Conservation (phyloP, 2,113 vertebrate genomes). For the Phalacrocorax brasilianus region DNA sequence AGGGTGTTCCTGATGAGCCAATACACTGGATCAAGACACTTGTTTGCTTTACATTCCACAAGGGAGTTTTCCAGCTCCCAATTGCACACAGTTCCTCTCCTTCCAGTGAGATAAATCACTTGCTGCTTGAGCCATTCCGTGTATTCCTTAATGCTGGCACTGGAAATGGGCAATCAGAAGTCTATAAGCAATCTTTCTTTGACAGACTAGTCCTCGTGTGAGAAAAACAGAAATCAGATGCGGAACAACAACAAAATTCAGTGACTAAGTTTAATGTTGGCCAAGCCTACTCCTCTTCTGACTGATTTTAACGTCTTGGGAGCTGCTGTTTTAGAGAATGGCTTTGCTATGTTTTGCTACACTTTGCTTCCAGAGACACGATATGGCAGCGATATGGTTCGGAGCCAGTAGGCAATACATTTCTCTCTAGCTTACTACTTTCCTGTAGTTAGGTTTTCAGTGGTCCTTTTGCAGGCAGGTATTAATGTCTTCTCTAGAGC, state of each 20-base stretch:
- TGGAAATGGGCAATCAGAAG: background rate
- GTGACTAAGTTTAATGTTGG: background rate
- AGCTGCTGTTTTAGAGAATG: background rate
- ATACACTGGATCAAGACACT: background rate
- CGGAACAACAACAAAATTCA: background rate
- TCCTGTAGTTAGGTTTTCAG: background rate
- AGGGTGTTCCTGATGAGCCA: background rate
- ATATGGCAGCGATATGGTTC: background rate
- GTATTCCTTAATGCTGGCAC: background rate
- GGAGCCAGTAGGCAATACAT: background rate
- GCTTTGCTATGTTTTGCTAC: accelerated
- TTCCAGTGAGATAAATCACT: background rate
- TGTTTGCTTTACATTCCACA: background rate
- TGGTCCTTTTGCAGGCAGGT: background rate
- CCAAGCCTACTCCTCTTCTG: background rate
- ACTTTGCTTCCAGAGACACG: background rate
- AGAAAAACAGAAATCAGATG: background rate
- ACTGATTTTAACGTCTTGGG: background rate
- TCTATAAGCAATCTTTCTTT: background rate
- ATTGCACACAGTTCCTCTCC: background rate
- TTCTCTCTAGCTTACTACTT: background rate
- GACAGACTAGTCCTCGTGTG: background rate
- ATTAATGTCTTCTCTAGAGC: background rate
- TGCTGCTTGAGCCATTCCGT: background rate
- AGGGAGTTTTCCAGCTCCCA: background rate